phyloP scores from a whole-genome alignment of 2,113 vertebrate species.

The Collichthys lucidus region DNA sequence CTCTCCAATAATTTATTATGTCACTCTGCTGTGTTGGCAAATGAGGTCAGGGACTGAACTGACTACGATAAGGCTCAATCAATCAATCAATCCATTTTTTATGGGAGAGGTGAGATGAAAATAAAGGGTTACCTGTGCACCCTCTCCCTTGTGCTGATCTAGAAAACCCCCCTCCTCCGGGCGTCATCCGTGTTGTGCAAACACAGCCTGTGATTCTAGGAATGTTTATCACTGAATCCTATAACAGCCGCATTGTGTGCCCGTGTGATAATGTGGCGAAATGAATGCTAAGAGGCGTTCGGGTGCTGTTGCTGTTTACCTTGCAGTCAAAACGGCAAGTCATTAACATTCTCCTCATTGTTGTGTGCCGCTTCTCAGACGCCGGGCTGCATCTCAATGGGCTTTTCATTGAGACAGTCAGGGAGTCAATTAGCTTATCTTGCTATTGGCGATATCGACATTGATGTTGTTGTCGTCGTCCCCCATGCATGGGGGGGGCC shows the following conservation, averaged over 20 bases:
- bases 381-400: conserved; percentile 68
- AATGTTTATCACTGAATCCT: conserved; percentile 52
- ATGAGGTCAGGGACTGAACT: neutral
- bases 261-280: conserved; percentile 60
- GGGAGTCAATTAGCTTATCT: conserved; percentile 77
- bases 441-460: conserved; percentile 50
- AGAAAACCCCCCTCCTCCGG: neutral
- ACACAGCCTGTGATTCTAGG: conserved; percentile 46
- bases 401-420: conserved; percentile 67
- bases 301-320: conserved; percentile 71
- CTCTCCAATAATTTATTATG: too few relatives aligned
- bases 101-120: neutral
- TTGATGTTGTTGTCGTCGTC: conserved; percentile 44
- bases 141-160: neutral
- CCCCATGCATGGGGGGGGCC: neutral
- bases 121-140: neutral
- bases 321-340: conserved; percentile 60
- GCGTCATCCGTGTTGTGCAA: conserved; percentile 9
- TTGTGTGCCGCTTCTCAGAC: conserved; percentile 53
- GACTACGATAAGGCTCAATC: neutral
- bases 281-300: conserved; percentile 53
- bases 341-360: conserved; percentile 79
- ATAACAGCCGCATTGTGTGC: conserved; percentile 42
- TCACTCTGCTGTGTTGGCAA: neutral
- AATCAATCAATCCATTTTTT: neutral